Conservation (phyloP, 2,113 vertebrate species). For the Cyanoderma ruficeps region DNA sequence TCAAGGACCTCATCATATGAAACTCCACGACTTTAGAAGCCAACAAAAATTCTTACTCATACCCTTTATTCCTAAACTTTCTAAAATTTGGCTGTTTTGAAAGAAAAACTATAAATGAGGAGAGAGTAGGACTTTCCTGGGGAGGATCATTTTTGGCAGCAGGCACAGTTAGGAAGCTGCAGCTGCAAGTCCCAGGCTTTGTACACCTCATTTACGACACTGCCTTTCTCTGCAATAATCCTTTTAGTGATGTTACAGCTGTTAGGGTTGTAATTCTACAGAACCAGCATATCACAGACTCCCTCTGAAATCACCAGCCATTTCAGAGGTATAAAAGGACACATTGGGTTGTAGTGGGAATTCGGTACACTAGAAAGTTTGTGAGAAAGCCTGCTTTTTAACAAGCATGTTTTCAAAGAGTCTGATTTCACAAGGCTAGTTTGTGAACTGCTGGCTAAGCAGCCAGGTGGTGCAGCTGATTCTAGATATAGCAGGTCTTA, state of each 20-base stretch:
- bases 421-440: neutral
- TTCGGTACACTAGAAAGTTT: neutral
- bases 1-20: neutral
- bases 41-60: neutral
- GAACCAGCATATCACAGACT: conserved; percentile 20
- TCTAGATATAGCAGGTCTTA: conserved; percentile 38
- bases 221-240: neutral
- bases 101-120: neutral
- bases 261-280: conserved; percentile 28
- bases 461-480: neutral
- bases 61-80: neutral
- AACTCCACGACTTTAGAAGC: neutral
- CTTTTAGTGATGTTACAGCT: conserved; percentile 38
- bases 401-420: conserved; percentile 18
- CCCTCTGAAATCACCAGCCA: conserved; percentile 9
- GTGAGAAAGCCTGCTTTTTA: conserved; percentile 7
- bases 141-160: neutral
- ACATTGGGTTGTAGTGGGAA: neutral
- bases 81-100: neutral
- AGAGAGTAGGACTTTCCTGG: neutral
- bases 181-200: conserved; percentile 28
- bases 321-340: conserved; percentile 5
- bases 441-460: conserved; percentile 59
- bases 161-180: neutral
- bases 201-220: neutral